These are phyloP conservation scores for Channallabes apus DNA, from an alignment of 2,797 vertebrate genomes.

Conservation along the genomic window DNA sequence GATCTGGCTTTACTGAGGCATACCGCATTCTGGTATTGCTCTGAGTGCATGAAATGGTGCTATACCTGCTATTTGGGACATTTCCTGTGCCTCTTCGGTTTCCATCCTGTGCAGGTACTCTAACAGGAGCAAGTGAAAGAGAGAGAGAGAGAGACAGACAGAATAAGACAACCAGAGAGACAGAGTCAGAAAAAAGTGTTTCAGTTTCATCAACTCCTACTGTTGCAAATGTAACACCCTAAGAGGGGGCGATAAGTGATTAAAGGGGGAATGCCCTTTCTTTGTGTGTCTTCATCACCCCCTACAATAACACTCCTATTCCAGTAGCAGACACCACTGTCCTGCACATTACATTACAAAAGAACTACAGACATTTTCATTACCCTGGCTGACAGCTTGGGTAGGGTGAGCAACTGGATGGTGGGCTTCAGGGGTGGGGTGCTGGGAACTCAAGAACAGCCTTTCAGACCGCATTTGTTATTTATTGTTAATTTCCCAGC, in stretches of 20 bases:
- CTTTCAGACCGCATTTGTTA: slow-evolving; percentile 98
- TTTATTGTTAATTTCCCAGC: slow-evolving; percentile 99
- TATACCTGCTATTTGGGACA: slow-evolving; percentile 95
- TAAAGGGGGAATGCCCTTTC: slow-evolving; percentile 69
- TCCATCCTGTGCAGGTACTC: slow-evolving; percentile 97
- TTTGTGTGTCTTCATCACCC: slow-evolving; percentile 76
- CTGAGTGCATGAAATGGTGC: slow-evolving; percentile 21
- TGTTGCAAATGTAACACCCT: slow-evolving; percentile 76
- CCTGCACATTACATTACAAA: slow-evolving; percentile 91
- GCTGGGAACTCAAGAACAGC: slow-evolving; percentile 55
- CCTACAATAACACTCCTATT: slow-evolving; percentile 78
- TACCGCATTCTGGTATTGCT: slow-evolving; percentile 30
- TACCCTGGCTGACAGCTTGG: slow-evolving; percentile 72
- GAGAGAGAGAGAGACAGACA: slow-evolving; percentile 31
- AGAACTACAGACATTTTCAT: slow-evolving; percentile 97
- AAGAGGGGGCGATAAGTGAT: slow-evolving; percentile 66
- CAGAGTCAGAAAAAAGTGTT: slow-evolving; percentile 49
- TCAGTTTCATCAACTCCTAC: slow-evolving; percentile 82
- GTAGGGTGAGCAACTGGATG: slow-evolving; percentile 59
- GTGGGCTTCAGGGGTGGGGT: slow-evolving; percentile 48
- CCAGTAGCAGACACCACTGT: slow-evolving; percentile 81
- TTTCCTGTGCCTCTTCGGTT: slow-evolving; percentile 93
- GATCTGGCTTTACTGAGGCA: slow-evolving; percentile 30
- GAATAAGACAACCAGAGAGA: slow-evolving; percentile 38
- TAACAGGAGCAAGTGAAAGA: slow-evolving; percentile 53